A percentile compares a stretch with the other conserved stretches of the same genome.
These are phyloP conservation scores for Pseudeuparius sepicola DNA, from an alignment of 2,888 invertebrate genomes.

Conservation along the genomic window DNA sequence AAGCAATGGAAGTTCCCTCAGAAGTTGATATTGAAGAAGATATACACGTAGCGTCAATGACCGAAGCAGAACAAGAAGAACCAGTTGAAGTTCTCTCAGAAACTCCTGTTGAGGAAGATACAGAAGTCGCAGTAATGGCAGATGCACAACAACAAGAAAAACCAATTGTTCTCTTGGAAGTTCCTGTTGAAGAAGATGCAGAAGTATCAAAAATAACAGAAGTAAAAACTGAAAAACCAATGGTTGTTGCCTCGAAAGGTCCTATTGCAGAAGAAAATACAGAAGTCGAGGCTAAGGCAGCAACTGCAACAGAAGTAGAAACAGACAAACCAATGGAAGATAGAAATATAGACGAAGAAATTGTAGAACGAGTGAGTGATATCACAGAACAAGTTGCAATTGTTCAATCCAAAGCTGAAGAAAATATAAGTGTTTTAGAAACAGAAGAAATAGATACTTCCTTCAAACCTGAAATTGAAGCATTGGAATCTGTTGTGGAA, in stretches of 20 bases:
- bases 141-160: too few species aligned
- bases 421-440: background rate
- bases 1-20: background rate
- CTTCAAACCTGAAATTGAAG: too few species aligned
- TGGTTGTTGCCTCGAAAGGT: background rate
- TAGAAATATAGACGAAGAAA: slow-evolving; percentile 4
- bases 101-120: background rate
- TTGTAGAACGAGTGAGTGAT: slow-evolving; percentile 6
- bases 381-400: slow-evolving; percentile 1
- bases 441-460: slow-evolving; percentile 3
- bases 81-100: background rate
- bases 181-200: slow-evolving; percentile 1
- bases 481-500: too few species aligned
- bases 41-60: background rate
- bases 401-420: background rate
- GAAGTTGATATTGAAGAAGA: slow-evolving; percentile 13
- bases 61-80: background rate
- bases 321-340: too few species aligned
- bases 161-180: background rate
- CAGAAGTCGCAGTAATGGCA: slow-evolving; percentile 7
- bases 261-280: slow-evolving; percentile 1
- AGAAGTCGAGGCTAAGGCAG: slow-evolving; percentile 7
- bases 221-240: background rate
- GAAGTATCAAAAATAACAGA: background rate
- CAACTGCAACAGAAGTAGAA: slow-evolving; percentile 5